Percentiles rank a stretch among this genome's conserved stretches.
These are phyloP conservation scores for Hippocampus zosterae DNA, from an alignment of 2,113 vertebrate genomes.

Conservation along the genomic window DNA sequence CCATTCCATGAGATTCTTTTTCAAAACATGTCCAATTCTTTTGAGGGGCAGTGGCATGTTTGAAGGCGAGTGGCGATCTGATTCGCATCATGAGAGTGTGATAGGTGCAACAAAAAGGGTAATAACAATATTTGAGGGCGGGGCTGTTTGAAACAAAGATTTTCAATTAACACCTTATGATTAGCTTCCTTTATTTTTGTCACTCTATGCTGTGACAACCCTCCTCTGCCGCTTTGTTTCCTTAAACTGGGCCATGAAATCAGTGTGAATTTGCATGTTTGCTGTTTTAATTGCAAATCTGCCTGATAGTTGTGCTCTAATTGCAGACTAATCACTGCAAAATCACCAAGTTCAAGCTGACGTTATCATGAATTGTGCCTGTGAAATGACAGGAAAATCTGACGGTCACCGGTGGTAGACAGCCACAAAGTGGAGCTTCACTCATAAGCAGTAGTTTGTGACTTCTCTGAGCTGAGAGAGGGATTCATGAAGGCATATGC, in stretches of 20 bases:
- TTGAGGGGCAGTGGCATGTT: conserved; percentile 99
- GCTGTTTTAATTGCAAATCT: conserved; percentile 76
- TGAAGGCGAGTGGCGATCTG: conserved; percentile 96
- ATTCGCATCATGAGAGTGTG: conserved; percentile 99
- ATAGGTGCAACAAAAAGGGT: conserved; percentile 97
- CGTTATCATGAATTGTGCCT: background rate
- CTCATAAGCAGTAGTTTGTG: background rate
- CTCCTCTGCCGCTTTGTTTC: conserved; percentile 48
- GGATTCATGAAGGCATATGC: background rate
- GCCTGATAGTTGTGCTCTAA: conserved; percentile 65
- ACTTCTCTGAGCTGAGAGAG: background rate
- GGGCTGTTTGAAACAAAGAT: conserved; percentile 97
- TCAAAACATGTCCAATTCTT: conserved; percentile 98
- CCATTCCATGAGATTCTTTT: conserved; percentile 95
- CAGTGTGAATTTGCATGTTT: conserved; percentile 67
- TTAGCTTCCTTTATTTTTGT: conserved; percentile 75
- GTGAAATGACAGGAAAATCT: background rate
- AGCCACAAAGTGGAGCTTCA: background rate
- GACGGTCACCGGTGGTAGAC: background rate
- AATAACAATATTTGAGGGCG: conserved; percentile 99
- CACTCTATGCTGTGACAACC: conserved; percentile 36
- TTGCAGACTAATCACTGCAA: conserved; percentile 63
- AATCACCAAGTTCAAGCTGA: conserved; percentile 39
- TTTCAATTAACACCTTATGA: conserved; percentile 98
- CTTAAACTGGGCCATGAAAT: conserved; percentile 63